Percentiles rank a stretch among this genome's conserved stretches.
Evolutionary conservation across 2,797 vertebrate species (phyloP).

Genomic region (Jordanella pulchra): DNA sequence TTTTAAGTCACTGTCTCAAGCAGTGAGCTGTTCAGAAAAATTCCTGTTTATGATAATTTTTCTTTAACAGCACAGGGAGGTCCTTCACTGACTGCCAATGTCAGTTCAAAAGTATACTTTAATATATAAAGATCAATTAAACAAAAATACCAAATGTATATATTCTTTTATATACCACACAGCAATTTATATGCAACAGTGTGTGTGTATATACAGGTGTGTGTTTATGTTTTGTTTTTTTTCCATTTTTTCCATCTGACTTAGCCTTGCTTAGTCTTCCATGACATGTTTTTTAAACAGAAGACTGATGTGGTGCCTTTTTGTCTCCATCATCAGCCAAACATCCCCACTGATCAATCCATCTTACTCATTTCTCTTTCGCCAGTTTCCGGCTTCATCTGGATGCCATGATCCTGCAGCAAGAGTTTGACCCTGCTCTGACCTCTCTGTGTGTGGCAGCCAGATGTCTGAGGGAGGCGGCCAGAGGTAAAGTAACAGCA

Average conservation of each 20-base stretch:
- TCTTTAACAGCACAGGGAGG: too few relatives aligned
- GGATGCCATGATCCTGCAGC: constrained; percentile 85
- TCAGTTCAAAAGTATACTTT: too few relatives aligned
- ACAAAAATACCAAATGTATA: too few relatives aligned
- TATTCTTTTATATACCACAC: too few relatives aligned
- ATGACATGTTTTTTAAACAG: constrained; percentile 49
- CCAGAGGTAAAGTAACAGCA: constrained; percentile 80
- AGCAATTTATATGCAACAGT: too few relatives aligned
- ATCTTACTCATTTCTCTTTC: constrained; percentile 42
- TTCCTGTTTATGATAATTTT: too few relatives aligned
- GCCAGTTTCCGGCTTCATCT: constrained; percentile 82
- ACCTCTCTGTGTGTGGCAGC: constrained; percentile 86
- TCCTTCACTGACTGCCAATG: too few relatives aligned
- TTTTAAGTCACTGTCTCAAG: too few relatives aligned
- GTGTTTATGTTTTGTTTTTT: background rate
- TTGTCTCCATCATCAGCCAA: constrained; percentile 46
- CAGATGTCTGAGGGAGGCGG: constrained; percentile 84
- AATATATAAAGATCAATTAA: too few relatives aligned
- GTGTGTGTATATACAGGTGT: background rate
- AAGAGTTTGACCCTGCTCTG: constrained; percentile 85
- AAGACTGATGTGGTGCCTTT: constrained; percentile 51
- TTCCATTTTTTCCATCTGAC: background rate
- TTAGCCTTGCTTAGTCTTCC: constrained; percentile 13
- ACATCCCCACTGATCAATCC: constrained; percentile 23
- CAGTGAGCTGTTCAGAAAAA: too few relatives aligned